A percentile compares a stretch with the other conserved stretches of the same genome.
phyloP scores from a whole-genome alignment of 2,888 invertebrate species.

The Drosophila robusta region DNA sequence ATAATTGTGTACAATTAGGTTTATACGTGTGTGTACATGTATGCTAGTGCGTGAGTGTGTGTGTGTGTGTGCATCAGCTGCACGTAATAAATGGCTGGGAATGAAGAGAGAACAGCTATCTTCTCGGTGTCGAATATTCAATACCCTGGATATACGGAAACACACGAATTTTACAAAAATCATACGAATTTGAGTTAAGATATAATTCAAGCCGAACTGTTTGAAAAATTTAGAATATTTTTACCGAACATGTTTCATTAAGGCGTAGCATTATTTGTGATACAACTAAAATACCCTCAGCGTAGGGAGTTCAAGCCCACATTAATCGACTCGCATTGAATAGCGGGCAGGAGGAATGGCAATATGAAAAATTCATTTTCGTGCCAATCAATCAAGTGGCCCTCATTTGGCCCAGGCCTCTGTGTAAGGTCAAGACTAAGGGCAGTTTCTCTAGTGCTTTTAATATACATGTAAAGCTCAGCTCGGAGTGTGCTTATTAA shows the following conservation, averaged over 20 bases:
- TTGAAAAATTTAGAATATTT: no score
- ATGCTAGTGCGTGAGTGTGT: constrained; percentile 10
- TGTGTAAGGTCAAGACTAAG: constrained; percentile 27
- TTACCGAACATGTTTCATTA: no score
- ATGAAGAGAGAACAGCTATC: constrained; percentile 10
- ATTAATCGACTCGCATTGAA: constrained; percentile 34
- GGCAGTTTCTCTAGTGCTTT: constrained; percentile 32
- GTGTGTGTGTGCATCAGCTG: constrained; percentile 16
- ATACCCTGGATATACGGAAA: background rate
- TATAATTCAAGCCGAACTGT: no score
- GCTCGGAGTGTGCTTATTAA: constrained; percentile 67
- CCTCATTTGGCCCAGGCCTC: constrained; percentile 1
- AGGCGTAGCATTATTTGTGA: background rate
- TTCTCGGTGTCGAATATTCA: background rate
- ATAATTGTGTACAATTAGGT: constrained; percentile 24
- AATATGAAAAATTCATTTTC: constrained; percentile 73
- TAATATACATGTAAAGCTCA: constrained; percentile 56
- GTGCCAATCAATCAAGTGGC: constrained; percentile 66
- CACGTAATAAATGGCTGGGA: constrained; percentile 38
- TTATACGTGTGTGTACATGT: background rate
- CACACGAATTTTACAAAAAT: no score
- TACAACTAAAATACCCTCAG: background rate
- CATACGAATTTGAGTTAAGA: no score
- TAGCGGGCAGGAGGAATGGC: background rate
- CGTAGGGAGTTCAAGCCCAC: background rate